Evolutionary conservation across 2,113 vertebrate genomes (phyloP).

Genomic region (Alligator sinensis): DNA sequence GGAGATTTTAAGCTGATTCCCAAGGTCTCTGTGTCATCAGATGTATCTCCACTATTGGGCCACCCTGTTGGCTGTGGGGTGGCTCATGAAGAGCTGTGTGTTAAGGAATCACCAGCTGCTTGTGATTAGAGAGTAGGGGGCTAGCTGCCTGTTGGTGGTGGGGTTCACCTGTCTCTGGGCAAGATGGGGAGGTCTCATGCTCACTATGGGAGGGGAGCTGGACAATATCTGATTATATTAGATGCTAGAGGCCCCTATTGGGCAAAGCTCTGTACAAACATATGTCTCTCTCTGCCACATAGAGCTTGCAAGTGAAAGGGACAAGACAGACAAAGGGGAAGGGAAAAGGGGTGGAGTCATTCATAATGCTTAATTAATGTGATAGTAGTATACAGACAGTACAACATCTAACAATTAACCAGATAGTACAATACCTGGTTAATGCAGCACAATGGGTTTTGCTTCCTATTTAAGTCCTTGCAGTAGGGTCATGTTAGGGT

Average conservation of each 20-base stretch:
- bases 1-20: background rate
- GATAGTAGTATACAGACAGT: too few relatives aligned
- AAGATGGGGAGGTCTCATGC: accelerated
- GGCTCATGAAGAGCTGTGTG: background rate
- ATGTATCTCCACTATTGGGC: background rate
- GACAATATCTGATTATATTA: too few relatives aligned
- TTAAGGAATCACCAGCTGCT: background rate
- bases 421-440: too few relatives aligned
- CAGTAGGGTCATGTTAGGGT: background rate
- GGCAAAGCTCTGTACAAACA: background rate
- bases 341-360: background rate
- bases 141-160: background rate
- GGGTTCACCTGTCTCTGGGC: background rate
- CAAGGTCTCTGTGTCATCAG: background rate
- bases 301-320: background rate
- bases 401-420: too few relatives aligned
- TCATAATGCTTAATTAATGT: too few relatives aligned
- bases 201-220: background rate
- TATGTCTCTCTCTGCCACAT: background rate
- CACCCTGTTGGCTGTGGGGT: background rate
- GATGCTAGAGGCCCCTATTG: background rate
- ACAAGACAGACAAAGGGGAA: background rate
- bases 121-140: background rate
- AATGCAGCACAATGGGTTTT: background rate
- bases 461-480: background rate